Conservation (phyloP, 2,888 invertebrate species). For the Agrochola circellaris region DNA sequence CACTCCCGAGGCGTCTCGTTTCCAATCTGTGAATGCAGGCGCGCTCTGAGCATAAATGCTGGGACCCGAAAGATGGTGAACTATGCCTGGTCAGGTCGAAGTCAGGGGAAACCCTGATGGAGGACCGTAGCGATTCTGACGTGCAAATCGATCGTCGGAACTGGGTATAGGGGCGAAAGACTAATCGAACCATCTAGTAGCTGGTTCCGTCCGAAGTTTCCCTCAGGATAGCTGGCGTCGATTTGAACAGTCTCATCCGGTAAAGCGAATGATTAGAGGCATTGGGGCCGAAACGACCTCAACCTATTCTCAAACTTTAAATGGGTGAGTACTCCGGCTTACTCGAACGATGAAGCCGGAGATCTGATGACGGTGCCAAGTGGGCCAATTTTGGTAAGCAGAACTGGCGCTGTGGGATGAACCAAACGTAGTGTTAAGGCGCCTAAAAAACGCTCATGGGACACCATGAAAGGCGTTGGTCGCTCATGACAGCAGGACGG, state of each 20-base stretch:
- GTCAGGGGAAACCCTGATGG: slow-evolving; percentile 93
- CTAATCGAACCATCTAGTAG: slow-evolving; percentile 95
- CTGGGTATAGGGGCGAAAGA: slow-evolving; percentile 93
- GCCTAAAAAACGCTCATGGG: slow-evolving; percentile 90
- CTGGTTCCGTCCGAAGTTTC: slow-evolving; percentile 95
- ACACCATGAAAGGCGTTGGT: slow-evolving; percentile 14
- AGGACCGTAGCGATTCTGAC: slow-evolving; percentile 94
- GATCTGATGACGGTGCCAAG: slow-evolving; percentile 91
- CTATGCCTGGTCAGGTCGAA: slow-evolving; percentile 93
- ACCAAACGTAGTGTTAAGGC: slow-evolving; percentile 93
- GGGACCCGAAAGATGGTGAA: slow-evolving; percentile 94
- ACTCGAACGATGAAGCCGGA: slow-evolving; percentile 90
- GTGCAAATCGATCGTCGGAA: slow-evolving; percentile 95
- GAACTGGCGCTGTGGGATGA: slow-evolving; percentile 95
- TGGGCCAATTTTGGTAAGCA: slow-evolving; percentile 94
- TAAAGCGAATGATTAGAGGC: slow-evolving; percentile 95
- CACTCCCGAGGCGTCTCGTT: slow-evolving; percentile 91
- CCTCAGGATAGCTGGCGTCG: slow-evolving; percentile 93
- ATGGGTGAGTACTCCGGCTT: slow-evolving; percentile 93
- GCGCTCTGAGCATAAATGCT: slow-evolving; percentile 92
- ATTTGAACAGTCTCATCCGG: slow-evolving; percentile 91
- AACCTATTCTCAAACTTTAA: slow-evolving; percentile 95
- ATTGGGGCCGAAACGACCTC: slow-evolving; percentile 93
- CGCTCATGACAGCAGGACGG: slow-evolving; percentile 51
- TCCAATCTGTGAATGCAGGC: slow-evolving; percentile 83